Conservation (phyloP, 1,140 invertebrate species). For the Daktulosphaira vitifoliae region DNA sequence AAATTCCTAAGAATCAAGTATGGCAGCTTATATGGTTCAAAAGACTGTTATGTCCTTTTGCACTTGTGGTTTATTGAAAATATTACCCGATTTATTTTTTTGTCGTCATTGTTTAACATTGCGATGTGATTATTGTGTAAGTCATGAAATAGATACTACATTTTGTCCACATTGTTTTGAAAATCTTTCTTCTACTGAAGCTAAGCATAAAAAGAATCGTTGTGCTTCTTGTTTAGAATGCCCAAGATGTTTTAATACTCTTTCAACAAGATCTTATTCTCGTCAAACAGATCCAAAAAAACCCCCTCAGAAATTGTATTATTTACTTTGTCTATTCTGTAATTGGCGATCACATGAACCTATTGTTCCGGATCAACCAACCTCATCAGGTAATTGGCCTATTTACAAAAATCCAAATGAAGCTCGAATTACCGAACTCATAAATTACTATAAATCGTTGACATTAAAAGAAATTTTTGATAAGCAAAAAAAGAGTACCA, state of each 20-base stretch:
- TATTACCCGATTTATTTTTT: slow-evolving; percentile 82
- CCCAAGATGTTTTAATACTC: slow-evolving; percentile 83
- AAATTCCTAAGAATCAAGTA: not conserved
- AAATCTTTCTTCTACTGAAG: slow-evolving; percentile 89
- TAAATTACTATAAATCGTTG: slow-evolving; percentile 52
- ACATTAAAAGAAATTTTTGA: slow-evolving; percentile 65
- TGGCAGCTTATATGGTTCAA: slow-evolving; percentile 30
- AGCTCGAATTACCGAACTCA: slow-evolving; percentile 43
- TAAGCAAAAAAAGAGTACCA: slow-evolving; percentile 62
- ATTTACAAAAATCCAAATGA: slow-evolving; percentile 70
- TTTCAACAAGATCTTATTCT: slow-evolving; percentile 74
- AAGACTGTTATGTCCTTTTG: slow-evolving; percentile 49
- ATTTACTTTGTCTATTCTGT: slow-evolving; percentile 89
- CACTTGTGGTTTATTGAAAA: slow-evolving; percentile 73
- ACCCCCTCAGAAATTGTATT: slow-evolving; percentile 77
- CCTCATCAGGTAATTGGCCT: slow-evolving; percentile 80
- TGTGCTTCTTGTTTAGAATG: slow-evolving; percentile 93
- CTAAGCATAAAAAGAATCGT: slow-evolving; percentile 84
- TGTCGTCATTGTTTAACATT: slow-evolving; percentile 87
- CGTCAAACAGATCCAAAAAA: slow-evolving; percentile 50
- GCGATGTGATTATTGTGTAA: slow-evolving; percentile 87
- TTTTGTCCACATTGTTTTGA: slow-evolving; percentile 94
- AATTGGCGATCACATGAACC: slow-evolving; percentile 92
- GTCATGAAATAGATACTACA: slow-evolving; percentile 91
- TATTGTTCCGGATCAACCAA: slow-evolving; percentile 76